Evolutionary conservation across 2,888 invertebrate genomes (phyloP).

Genomic region (Trissonchulus sp.): DNA sequence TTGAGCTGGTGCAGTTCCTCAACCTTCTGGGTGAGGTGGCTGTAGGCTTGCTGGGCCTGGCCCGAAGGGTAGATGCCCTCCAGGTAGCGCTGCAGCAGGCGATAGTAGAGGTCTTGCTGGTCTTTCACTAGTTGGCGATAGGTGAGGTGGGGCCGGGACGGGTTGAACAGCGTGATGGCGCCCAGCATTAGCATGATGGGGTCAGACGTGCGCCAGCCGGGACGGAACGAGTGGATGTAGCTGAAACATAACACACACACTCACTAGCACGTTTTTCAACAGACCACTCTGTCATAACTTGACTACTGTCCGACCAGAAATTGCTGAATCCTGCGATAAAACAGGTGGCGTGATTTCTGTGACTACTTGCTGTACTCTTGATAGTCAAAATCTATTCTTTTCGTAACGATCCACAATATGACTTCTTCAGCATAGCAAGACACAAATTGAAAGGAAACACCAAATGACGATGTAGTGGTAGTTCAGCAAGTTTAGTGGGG

Average conservation of each 20-base stretch:
- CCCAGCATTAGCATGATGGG: constrained; percentile 82
- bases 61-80: constrained; percentile 66
- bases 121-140: constrained; percentile 75
- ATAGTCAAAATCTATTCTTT: too few relatives aligned
- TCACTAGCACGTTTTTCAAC: background rate
- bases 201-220: constrained; percentile 76
- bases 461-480: too few relatives aligned
- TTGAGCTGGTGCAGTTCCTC: constrained; percentile 79
- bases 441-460: too few relatives aligned
- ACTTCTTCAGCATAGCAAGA: too few relatives aligned
- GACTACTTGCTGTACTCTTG: too few relatives aligned
- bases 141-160: constrained; percentile 70
- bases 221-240: constrained; percentile 67
- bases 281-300: too few relatives aligned
- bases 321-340: too few relatives aligned
- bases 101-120: constrained; percentile 63
- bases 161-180: constrained; percentile 82
- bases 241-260: constrained; percentile 46
- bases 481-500: too few relatives aligned
- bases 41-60: constrained; percentile 72
- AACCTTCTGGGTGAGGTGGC: constrained; percentile 81
- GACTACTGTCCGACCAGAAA: too few relatives aligned
- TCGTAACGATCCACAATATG: too few relatives aligned
- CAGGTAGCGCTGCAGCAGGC: constrained; percentile 58
- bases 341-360: too few relatives aligned